A percentile compares a stretch with the other conserved stretches of the same genome.
phyloP scores from a whole-genome alignment of 2,113 vertebrate species.

The Dryoscopus gambensis region DNA sequence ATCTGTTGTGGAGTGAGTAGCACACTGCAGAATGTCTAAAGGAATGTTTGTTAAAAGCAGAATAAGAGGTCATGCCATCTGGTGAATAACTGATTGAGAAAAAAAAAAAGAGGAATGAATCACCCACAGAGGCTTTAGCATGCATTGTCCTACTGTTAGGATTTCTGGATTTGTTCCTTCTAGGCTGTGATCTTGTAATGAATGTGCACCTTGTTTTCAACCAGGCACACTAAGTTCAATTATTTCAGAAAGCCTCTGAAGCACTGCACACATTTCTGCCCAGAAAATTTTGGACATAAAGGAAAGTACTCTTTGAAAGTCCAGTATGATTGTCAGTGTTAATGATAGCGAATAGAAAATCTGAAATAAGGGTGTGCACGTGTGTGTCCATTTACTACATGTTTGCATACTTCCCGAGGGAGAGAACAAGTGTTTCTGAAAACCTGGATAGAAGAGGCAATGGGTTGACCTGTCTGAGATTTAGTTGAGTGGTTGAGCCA shows the following conservation, averaged over 20 bases:
- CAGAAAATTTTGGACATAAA: not conserved
- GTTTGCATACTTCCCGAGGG: not conserved
- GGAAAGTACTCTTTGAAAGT: not conserved
- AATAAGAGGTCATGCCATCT: not conserved
- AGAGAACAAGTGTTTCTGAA: not conserved
- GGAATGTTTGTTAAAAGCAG: not conserved
- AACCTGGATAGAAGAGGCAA: not conserved
- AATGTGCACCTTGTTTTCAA: not conserved
- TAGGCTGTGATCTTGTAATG: not conserved
- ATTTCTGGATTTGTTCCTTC: not conserved
- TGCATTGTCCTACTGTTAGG: not conserved
- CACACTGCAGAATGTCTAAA: not conserved
- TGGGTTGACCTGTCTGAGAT: not conserved
- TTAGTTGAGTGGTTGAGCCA: not conserved
- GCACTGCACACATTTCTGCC: not conserved
- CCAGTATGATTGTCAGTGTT: not conserved
- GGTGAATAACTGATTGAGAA: not conserved
- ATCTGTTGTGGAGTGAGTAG: not conserved
- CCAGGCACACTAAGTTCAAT: not conserved
- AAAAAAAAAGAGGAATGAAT: not conserved
- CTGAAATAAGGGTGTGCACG: not conserved
- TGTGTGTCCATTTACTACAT: rapidly evolving
- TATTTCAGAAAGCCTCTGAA: not conserved
- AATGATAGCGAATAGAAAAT: not conserved
- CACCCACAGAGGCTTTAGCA: not conserved